Percentiles rank a stretch among this genome's conserved stretches.
Evolutionary conservation across 1,140 invertebrate genomes (phyloP).

Genomic region (Prorops nasuta): DNA sequence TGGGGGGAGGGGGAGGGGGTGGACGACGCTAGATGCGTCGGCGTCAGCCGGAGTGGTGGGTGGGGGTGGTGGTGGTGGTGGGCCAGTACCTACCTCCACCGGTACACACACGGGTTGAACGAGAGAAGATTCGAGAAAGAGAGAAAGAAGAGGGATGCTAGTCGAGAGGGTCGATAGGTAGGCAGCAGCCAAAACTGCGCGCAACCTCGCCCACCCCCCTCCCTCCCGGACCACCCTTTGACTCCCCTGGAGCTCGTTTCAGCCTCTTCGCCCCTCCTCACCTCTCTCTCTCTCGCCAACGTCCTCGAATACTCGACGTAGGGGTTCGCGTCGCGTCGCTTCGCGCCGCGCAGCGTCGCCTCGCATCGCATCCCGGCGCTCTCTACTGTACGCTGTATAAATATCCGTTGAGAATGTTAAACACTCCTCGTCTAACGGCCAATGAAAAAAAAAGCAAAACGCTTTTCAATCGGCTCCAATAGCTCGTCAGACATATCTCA

Average conservation of each 20-base stretch:
- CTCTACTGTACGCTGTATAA: slow-evolving; percentile 43
- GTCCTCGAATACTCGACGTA: slow-evolving; percentile 7
- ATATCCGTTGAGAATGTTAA: slow-evolving; percentile 45
- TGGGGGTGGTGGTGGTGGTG: too few species aligned
- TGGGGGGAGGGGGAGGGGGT: too few species aligned
- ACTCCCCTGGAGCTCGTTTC: background rate
- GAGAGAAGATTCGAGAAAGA: too few species aligned
- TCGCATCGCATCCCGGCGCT: too few species aligned
- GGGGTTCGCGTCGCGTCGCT: slow-evolving; percentile 13
- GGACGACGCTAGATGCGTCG: too few species aligned
- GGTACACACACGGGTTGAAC: too few species aligned
- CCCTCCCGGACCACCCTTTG: background rate
- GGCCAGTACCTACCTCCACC: too few species aligned
- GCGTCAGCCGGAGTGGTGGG: too few species aligned
- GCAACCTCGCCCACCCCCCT: slow-evolving; percentile 11
- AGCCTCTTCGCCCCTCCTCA: background rate
- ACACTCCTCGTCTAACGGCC: slow-evolving; percentile 36
- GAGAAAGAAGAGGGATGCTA: slow-evolving; percentile 14
- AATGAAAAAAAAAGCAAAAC: slow-evolving; percentile 31
- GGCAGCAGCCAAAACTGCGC: slow-evolving; percentile 36
- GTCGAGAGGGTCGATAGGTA: slow-evolving; percentile 48
- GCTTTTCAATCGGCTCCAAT: background rate
- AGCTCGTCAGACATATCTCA: background rate
- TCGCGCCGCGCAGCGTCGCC: slow-evolving; percentile 26
- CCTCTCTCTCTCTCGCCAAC: background rate